Percentiles rank a stretch among this genome's conserved stretches.
phyloP scores from a whole-genome alignment of 2,797 vertebrate species.

The Eulemur albifrons region DNA sequence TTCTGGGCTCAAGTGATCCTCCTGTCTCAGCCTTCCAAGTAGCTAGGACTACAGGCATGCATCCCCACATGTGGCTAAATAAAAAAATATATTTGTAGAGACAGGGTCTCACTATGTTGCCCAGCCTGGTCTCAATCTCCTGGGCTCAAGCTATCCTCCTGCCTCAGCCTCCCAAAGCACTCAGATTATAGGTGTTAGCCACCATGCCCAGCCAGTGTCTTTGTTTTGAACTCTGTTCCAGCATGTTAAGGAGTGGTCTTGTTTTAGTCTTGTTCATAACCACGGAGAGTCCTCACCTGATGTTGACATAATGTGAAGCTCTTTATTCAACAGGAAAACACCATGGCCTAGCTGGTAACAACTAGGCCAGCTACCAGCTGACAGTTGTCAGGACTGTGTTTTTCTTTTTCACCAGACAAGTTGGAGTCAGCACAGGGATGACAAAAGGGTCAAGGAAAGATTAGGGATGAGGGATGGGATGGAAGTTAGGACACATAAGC shows the following conservation, averaged over 20 bases:
- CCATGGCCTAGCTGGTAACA: neutral
- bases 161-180: neutral
- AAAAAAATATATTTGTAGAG: neutral
- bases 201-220: neutral
- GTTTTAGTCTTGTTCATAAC: neutral
- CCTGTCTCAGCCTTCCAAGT: neutral
- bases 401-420: neutral
- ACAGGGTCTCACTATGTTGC: neutral
- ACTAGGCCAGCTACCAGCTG: neutral
- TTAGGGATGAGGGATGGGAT: constrained; percentile 38
- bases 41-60: neutral
- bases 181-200: neutral
- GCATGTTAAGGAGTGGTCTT: neutral
- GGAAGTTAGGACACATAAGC: constrained; percentile 10
- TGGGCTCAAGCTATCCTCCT: neutral
- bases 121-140: neutral
- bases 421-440: constrained; percentile 1
- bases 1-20: neutral
- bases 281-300: neutral
- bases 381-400: neutral
- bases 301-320: neutral
- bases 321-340: neutral
- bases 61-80: neutral
- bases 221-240: neutral
- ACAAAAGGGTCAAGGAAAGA: constrained; percentile 14